Evolutionary conservation across 2,797 vertebrate species (phyloP).

Genomic region (Gallinago nigripennis): DNA sequence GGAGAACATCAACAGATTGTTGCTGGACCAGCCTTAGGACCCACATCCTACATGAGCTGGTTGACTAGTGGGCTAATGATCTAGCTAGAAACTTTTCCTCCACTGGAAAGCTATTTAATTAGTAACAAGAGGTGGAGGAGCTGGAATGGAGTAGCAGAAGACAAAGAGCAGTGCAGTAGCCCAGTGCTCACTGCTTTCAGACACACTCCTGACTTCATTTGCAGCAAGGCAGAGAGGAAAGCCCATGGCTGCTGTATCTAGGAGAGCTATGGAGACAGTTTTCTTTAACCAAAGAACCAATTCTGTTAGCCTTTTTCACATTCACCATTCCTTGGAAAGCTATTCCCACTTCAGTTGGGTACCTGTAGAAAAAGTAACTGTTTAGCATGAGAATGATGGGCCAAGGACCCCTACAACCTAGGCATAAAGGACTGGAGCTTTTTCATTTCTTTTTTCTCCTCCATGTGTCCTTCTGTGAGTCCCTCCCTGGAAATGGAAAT

Average conservation of each 20-base stretch:
- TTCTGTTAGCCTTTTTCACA: conserved; percentile 35
- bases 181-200: not conserved
- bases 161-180: not conserved
- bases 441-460: conserved; percentile 63
- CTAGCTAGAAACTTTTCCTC: not conserved
- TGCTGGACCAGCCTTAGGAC: not conserved
- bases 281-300: conserved; percentile 21
- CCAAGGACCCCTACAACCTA: conserved; percentile 62
- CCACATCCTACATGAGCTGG: not conserved
- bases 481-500: conserved; percentile 71
- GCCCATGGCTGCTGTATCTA: not conserved
- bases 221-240: not conserved
- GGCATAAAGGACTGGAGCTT: conserved; percentile 41
- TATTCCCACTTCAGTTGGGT: conserved; percentile 44
- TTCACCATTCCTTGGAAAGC: conserved; percentile 30
- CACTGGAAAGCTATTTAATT: not conserved
- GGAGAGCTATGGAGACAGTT: not conserved
- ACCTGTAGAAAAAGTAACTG: conserved; percentile 60
- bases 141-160: not conserved
- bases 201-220: not conserved
- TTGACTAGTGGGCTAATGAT: not conserved
- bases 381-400: conserved; percentile 66
- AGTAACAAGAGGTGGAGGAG: not conserved
- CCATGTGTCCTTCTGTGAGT: conserved; percentile 60
- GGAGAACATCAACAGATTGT: not conserved